Evolutionary conservation across 2,888 invertebrate species (phyloP), one percentile per base, ranked within the genome.

Genomic region (Sinopyrophorus schimmeli): DNA sequence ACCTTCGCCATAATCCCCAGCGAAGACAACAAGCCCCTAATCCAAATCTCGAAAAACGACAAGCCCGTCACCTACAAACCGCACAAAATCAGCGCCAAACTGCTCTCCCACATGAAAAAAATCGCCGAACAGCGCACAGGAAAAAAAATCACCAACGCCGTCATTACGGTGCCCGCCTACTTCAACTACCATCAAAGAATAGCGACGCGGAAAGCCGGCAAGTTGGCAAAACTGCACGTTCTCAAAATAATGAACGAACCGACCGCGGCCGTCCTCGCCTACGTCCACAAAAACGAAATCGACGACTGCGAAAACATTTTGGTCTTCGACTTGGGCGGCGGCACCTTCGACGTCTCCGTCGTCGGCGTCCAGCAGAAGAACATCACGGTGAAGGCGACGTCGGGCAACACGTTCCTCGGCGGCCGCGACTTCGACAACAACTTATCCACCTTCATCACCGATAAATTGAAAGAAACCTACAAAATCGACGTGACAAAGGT

Each of bases 161-260:
- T 46, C 1, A 46, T 46, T 9, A 46, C 46, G 2, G 46, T 46
- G 9, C 46, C 46, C 3, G 46, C 46, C 2, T 23, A 38, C 26
- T 46, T 46, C n/a, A 46, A 46, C 12, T 46, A 46, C 62, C 84
- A 86, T 1, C 88, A 88, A 68, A 78, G 88, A 7, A 87, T 87
- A 68, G 88, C 88, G 7, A 92, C 92, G 3, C 92, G 92, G 73
- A 92, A 93, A 73, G 91, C 92, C 6, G 92, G 92, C 2, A 77
- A 46, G 24, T 7, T 46, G 4, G 46, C 46, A 9, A 20, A 21
- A 17, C 15, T 46, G 1, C 28, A 46, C 16, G 46, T 46, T 7
- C 10, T 46, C 1, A 38, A 20, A 16, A 46, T 46, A 4, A 46
- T 46, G 14, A 43, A 28, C 7, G 35, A 43, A 21, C 43, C 43